A percentile compares a stretch with the other conserved stretches of the same genome.
These are phyloP conservation scores for Nannoperca obscura DNA, from an alignment of 2,797 vertebrate species.

Conservation along the genomic window DNA sequence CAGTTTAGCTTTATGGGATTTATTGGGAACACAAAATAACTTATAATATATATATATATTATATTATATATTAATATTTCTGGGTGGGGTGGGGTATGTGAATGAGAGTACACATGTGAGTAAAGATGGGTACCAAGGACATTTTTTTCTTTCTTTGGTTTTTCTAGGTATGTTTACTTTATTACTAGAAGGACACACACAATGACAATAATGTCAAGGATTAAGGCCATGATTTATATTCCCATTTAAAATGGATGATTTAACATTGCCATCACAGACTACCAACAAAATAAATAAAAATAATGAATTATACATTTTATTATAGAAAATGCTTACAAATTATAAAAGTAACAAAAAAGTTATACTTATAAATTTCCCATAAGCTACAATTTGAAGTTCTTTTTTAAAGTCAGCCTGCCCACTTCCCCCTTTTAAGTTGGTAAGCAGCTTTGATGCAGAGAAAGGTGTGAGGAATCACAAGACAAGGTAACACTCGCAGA, in stretches of 20 bases:
- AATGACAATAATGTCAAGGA: neutral
- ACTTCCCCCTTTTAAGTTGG: neutral
- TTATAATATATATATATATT: too few relatives aligned
- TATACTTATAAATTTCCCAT: neutral
- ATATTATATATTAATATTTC: too few relatives aligned
- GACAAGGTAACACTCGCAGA: neutral
- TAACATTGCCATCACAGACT: neutral
- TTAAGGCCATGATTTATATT: neutral
- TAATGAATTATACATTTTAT: neutral
- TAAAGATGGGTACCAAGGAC: neutral
- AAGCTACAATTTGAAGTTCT: neutral
- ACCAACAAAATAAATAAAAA: neutral
- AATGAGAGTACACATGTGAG: neutral
- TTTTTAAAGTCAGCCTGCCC: neutral
- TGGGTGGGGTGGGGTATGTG: neutral
- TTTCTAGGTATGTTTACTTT: neutral
- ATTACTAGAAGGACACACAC: neutral
- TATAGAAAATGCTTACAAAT: neutral
- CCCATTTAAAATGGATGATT: neutral
- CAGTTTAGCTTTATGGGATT: neutral
- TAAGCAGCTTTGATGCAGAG: neutral
- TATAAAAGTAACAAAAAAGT: neutral
- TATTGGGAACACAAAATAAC: neutral
- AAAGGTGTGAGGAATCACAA: neutral
- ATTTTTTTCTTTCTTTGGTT: neutral